These are phyloP conservation scores for Agrypnia vestita DNA, from an alignment of 1,140 invertebrate species.

Conservation along the genomic window DNA sequence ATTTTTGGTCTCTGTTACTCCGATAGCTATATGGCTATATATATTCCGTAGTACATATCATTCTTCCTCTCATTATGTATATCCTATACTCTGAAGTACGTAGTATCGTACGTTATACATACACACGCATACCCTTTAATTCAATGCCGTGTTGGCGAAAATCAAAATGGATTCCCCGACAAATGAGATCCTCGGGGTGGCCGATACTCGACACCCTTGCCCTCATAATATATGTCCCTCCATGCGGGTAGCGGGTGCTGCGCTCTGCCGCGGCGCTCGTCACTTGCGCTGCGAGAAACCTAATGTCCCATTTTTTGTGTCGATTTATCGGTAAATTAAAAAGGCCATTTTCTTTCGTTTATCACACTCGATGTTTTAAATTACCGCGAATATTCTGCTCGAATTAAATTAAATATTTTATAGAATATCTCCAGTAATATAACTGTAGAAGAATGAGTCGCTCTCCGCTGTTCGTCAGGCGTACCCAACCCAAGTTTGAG, in stretches of 20 bases:
- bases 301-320: constrained; percentile 21
- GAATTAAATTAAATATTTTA: background rate
- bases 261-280: constrained; percentile 1
- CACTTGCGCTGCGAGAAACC: constrained; percentile 28
- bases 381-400: constrained; percentile 1
- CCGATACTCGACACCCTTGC: constrained; percentile 23
- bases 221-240: constrained; percentile 35
- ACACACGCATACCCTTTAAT: constrained; percentile 26
- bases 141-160: constrained; percentile 41
- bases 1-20: no score
- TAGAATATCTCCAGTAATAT: constrained; percentile 2
- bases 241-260: constrained; percentile 40
- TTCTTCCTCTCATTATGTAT: no score
- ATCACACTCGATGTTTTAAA: background rate
- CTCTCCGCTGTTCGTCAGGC: background rate
- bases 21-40: no score
- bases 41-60: no score
- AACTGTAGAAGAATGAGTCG: background rate
- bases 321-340: constrained; percentile 37
- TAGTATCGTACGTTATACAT: no score
- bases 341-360: background rate
- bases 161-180: constrained; percentile 47
- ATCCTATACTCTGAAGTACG: no score
- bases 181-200: constrained; percentile 45
- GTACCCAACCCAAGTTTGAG: background rate